phyloP scores from a whole-genome alignment of 2,113 vertebrate genomes.

The Poeciliopsis retropinna region DNA sequence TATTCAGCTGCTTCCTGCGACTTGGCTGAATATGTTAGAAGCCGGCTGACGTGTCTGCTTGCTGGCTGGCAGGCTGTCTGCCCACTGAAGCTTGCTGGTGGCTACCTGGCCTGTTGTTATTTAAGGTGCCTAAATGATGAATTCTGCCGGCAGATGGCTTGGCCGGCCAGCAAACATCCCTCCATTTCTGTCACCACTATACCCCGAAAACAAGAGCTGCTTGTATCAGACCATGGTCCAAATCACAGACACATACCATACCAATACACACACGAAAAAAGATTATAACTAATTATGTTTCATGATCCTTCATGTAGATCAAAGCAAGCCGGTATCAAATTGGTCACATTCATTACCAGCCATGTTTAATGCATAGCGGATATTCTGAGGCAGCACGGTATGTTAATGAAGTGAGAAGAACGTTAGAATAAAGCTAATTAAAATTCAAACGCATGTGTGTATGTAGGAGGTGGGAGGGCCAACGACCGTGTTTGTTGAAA shows the following conservation, averaged over 20 bases:
- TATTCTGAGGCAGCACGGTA: constrained; percentile 42
- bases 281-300: constrained; percentile 70
- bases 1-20: constrained; percentile 43
- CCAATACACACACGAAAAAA: constrained; percentile 32
- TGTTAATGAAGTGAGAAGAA: constrained; percentile 50
- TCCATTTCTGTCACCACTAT: constrained; percentile 19
- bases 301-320: constrained; percentile 67
- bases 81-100: constrained; percentile 6
- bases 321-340: constrained; percentile 65
- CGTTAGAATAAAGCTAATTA: constrained; percentile 39
- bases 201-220: constrained; percentile 18
- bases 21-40: constrained; percentile 20
- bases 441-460: constrained; percentile 20
- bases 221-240: constrained; percentile 15
- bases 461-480: not conserved
- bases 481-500: constrained; percentile 13
- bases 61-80: constrained; percentile 13
- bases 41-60: constrained; percentile 26
- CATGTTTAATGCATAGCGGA: constrained; percentile 79
- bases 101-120: constrained; percentile 46
- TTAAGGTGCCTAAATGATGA: constrained; percentile 30
- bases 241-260: constrained; percentile 30
- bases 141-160: constrained; percentile 45
- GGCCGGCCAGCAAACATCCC: constrained; percentile 42
- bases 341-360: constrained; percentile 66